These are phyloP conservation scores for Ochotona curzoniae DNA, from an alignment of 2,113 vertebrate species.

Conservation along the genomic window DNA sequence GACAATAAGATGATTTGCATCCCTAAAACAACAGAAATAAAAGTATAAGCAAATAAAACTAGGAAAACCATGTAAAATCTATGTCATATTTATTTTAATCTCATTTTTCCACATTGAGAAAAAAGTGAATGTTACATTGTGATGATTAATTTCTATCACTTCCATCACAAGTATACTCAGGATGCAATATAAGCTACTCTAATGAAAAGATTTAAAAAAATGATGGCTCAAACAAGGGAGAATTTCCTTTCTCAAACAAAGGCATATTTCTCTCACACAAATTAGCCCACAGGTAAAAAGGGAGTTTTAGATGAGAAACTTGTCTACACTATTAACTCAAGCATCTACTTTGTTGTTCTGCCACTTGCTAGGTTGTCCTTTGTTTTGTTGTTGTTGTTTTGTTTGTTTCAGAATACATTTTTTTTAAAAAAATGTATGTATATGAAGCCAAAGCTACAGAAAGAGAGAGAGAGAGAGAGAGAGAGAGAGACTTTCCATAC, in stretches of 20 bases:
- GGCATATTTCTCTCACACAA: not conserved
- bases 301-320: not conserved
- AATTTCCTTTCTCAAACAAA: not conserved
- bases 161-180: not conserved
- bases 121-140: not conserved
- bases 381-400: no score
- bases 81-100: not conserved
- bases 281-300: conserved; percentile 20
- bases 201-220: not conserved
- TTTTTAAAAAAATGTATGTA: no score
- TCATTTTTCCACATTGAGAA: conserved; percentile 16
- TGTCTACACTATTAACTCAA: not conserved
- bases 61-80: not conserved
- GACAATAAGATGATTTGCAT: not conserved
- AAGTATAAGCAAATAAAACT: conserved; percentile 27
- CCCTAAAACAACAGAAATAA: not conserved
- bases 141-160: not conserved
- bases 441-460: no score
- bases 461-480: no score
- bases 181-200: not conserved
- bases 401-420: no score
- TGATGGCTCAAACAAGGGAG: not conserved
- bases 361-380: not conserved
- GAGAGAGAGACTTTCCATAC: no score
- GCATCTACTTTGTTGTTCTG: not conserved